Evolutionary conservation across 2,797 vertebrate genomes (phyloP).

Genomic region (Poecilia wingei): DNA sequence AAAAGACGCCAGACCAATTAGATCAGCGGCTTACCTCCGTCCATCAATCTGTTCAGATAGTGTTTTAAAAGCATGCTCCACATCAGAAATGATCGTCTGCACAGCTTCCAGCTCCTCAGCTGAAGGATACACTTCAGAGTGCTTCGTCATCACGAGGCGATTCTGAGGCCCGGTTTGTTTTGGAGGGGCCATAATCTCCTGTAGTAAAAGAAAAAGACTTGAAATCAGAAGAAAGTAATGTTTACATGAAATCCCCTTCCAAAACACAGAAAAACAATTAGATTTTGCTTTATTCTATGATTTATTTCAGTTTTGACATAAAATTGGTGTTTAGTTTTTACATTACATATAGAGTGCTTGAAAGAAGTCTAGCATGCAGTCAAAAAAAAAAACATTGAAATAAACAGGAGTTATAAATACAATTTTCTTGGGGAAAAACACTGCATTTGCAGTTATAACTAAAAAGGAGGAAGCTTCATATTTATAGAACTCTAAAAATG

Average conservation of each 20-base stretch:
- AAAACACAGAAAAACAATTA: background rate
- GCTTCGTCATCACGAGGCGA: slow-evolving; percentile 92
- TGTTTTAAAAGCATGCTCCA: slow-evolving; percentile 89
- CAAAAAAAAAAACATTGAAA: background rate
- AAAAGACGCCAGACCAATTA: background rate
- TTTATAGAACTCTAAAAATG: background rate
- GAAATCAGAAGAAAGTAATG: slow-evolving; percentile 1
- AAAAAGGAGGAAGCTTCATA: background rate
- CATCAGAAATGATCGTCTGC: slow-evolving; percentile 91
- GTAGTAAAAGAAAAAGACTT: background rate
- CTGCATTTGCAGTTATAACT: background rate
- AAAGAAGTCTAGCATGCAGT: background rate
- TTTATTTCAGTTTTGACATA: background rate
- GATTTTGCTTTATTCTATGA: background rate
- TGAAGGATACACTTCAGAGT: slow-evolving; percentile 91
- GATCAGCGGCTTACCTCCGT: slow-evolving; percentile 69
- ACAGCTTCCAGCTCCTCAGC: slow-evolving; percentile 91
- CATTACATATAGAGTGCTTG: background rate
- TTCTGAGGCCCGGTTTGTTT: slow-evolving; percentile 88
- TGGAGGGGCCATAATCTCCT: slow-evolving; percentile 61
- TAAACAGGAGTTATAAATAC: background rate
- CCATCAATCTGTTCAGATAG: slow-evolving; percentile 90
- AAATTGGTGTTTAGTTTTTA: background rate
- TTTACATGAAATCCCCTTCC: background rate
- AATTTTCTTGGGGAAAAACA: background rate